Base-by-base conservation (phyloP, 2,888 invertebrate genomes). In the Frankliniella fusca region DNA sequence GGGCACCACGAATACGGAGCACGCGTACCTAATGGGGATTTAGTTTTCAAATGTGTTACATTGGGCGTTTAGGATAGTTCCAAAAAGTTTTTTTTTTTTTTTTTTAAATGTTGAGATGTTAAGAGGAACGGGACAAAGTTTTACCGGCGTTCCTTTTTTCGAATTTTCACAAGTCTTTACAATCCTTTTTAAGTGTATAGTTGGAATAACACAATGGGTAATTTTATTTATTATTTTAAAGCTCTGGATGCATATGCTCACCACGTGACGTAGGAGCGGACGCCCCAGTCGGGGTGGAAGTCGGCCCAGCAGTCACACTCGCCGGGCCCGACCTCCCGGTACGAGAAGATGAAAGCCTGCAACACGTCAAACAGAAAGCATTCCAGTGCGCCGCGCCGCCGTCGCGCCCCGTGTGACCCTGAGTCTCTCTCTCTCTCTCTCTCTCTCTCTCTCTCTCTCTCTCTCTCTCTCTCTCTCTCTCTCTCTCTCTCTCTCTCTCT, bases 1-100 rank as follows among this genome's bases (percentile, higher is more conserved):
- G 0, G 92, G 92, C 70, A 91, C 86, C 81, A 92, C 88, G 86
- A 92, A 92, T 20, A 91, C 90, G 0, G 91, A 90, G 12, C 91
- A 87, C 85, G 90, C 89, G 87, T 91, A 92, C 90, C 91, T 91
- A 86, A 54, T 3, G 8, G 38, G 38, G 3, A 38, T 38, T 38
- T 38, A 3, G 38, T 38, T 38, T 38, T 38, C n/a, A n/a, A n/a
- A n/a, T n/a, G n/a, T n/a, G n/a, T n/a, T n/a, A n/a, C n/a, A 38
- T 38, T 38, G 2, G 2, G 38, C 38, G 38, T 38, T 38, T 38
- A 2, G 5, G 5, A 38, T 3, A 38, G 2, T 38, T 38, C 38
- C 3, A 38, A 3, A 38, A 38, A 38, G 38, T 38, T 38, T n/a
- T n/a, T n/a, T n/a, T n/a, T n/a, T n/a, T n/a, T n/a, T n/a, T n/a